Conservation (phyloP, 2,797 vertebrate species). For the Chaunax sp. region DNA sequence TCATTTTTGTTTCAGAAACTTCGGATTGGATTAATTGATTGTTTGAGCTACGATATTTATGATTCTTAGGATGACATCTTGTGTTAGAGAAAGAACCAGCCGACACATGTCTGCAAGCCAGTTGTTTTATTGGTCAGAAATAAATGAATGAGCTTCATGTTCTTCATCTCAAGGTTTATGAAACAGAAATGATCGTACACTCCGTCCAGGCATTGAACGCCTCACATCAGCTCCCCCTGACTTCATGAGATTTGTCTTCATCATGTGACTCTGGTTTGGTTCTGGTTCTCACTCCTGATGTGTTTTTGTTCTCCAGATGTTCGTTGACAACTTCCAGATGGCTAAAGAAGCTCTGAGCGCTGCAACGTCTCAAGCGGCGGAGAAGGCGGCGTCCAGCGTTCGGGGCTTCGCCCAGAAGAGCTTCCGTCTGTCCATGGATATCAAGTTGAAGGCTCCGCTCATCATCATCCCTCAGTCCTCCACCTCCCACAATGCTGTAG, state of each 20-base stretch:
- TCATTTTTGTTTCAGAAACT: slow-evolving; percentile 48
- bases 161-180: slow-evolving; percentile 16
- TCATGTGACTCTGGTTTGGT: accelerated
- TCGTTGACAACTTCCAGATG: slow-evolving; percentile 80
- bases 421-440: slow-evolving; percentile 88
- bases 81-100: no score
- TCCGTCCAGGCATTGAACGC: slow-evolving; percentile 27
- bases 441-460: slow-evolving; percentile 93
- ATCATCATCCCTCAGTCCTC: slow-evolving; percentile 94
- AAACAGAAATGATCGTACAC: slow-evolving; percentile 34
- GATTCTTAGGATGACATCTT: no score
- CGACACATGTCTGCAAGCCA: no score
- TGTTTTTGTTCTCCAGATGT: slow-evolving; percentile 54
- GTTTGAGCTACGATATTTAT: neutral
- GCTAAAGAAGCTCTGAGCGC: slow-evolving; percentile 90
- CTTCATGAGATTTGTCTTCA: slow-evolving; percentile 3
- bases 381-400: slow-evolving; percentile 93
- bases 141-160: slow-evolving; percentile 3
- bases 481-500: slow-evolving; percentile 85
- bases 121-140: neutral
- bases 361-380: slow-evolving; percentile 93
- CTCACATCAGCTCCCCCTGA: slow-evolving; percentile 21
- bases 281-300: neutral
- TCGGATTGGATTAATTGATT: neutral
- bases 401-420: slow-evolving; percentile 92